Percentiles rank a stretch among this genome's conserved stretches.
These are phyloP conservation scores for Tuta absoluta DNA, from an alignment of 2,888 invertebrate species.

Conservation along the genomic window DNA sequence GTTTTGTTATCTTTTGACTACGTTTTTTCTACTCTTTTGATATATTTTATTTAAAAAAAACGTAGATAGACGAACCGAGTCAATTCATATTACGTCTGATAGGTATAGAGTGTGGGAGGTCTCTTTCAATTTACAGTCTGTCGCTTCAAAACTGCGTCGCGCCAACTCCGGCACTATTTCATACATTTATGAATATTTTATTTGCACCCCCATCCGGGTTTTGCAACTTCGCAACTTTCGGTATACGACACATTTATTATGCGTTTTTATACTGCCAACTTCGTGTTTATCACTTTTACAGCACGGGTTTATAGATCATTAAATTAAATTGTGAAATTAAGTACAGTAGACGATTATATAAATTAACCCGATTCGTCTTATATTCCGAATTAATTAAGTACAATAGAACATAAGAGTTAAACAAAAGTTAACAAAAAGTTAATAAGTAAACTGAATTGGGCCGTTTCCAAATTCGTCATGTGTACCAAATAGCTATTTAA, in stretches of 20 bases:
- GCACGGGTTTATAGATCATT: conserved; percentile 4
- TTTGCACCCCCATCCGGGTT: conserved; percentile 19
- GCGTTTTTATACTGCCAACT: conserved; percentile 13
- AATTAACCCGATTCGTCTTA: too few relatives aligned
- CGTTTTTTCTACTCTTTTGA: too few relatives aligned
- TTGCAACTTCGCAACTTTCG: conserved; percentile 19
- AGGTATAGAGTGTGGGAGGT: neutral
- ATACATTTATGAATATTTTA: conserved; percentile 26
- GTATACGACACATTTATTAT: conserved; percentile 17
- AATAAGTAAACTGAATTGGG: too few relatives aligned
- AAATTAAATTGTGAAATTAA: neutral
- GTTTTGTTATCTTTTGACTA: too few relatives aligned
- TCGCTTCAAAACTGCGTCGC: conserved; percentile 7
- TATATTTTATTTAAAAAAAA: too few relatives aligned
- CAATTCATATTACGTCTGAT: neutral
- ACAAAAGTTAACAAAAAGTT: too few relatives aligned
- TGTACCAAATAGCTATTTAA: too few relatives aligned
- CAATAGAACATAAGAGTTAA: too few relatives aligned
- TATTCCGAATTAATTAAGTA: too few relatives aligned
- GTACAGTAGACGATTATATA: too few relatives aligned
- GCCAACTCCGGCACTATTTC: conserved; percentile 26
- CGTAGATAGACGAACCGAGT: too few relatives aligned
- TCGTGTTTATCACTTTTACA: conserved; percentile 14
- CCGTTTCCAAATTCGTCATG: too few relatives aligned
- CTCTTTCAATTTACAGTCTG: neutral